Base-by-base conservation (phyloP, 2,797 vertebrate species). In the Schizothorax lantsangensis region DNA sequence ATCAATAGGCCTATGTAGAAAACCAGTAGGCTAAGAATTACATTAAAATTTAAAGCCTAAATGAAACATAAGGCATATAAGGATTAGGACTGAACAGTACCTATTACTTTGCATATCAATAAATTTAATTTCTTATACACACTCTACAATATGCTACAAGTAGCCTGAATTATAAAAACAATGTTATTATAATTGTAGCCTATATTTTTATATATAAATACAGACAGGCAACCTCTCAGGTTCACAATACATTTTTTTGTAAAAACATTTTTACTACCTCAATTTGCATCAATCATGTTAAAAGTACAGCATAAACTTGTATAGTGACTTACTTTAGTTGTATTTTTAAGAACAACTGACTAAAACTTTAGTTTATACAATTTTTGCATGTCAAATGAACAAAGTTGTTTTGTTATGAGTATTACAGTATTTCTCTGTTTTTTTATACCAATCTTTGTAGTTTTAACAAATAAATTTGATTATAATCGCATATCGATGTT, bases 211-310 rank as follows among this genome's bases (percentile, higher is more conserved):
- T 75, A 33, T 52, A 75, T 77, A 36, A 21, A 78, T 36, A 52
- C 6, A 77, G 7, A 54, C 11, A 36, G 33, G 30, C 5, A 69
- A 69, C 74, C 49, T 38, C 49, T 78, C 30, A 78, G 74, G 74
- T 78, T 78, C 49, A 78, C 74, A 78, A 57, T 72, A 59, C n/a
- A 38, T 54, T 79, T 71, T 79, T 64, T n/a, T n/a, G n/a, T n/a
- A n/a, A n/a, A n/a, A n/a, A n/a, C n/a, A n/a, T n/a, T n/a, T n/a
- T n/a, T n/a, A 49, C 8, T 83, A 74, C 81, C 59, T 79, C 85
- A 73, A 80, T 84, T 88, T 86, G 38, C 54, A 80, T 84, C 77
- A 89, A 87, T 87, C 85, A 87, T 84, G 81, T 84, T 86, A 87
- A 84, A 89, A 75, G 47, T 81, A 89, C 77, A 80, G 81, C 54